Conservation (phyloP, 2,888 invertebrate species). For the Cantharis flavilabris region DNA sequence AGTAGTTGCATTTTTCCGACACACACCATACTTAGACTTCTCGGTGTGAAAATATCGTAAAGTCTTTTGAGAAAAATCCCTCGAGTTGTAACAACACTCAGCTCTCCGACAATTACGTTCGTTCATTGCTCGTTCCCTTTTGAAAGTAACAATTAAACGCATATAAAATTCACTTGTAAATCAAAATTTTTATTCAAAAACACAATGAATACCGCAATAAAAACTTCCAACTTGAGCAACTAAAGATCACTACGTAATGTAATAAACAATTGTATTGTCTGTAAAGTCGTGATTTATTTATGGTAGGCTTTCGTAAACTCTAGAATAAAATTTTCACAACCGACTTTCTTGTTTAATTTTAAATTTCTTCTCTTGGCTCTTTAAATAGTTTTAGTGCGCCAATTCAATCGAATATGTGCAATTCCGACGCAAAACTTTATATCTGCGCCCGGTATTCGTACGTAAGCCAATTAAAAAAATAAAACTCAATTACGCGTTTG, state of each 20-base stretch:
- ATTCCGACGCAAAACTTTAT: neutral
- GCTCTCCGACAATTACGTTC: neutral
- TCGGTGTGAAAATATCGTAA: neutral
- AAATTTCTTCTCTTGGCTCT: neutral
- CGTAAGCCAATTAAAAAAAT: neutral
- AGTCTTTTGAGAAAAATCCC: neutral
- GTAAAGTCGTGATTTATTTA: neutral
- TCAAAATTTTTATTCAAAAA: neutral
- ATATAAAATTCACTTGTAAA: neutral
- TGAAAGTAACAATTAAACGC: neutral
- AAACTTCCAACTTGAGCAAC: neutral
- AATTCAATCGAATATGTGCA: neutral
- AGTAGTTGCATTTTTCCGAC: neutral
- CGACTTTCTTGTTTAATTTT: neutral
- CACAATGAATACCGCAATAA: neutral
- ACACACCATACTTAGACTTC: neutral
- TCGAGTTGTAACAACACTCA: neutral
- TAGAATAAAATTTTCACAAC: neutral
- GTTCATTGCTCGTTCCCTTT: neutral
- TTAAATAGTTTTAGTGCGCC: neutral
- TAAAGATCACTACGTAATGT: neutral
- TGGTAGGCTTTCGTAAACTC: neutral
- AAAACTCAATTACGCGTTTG: neutral
- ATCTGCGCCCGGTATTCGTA: neutral
- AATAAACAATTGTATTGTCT: neutral